Evolutionary conservation across 1,140 invertebrate genomes (phyloP), one percentile per base, ranked within the genome.

Genomic region (Drosophila watanabei): DNA sequence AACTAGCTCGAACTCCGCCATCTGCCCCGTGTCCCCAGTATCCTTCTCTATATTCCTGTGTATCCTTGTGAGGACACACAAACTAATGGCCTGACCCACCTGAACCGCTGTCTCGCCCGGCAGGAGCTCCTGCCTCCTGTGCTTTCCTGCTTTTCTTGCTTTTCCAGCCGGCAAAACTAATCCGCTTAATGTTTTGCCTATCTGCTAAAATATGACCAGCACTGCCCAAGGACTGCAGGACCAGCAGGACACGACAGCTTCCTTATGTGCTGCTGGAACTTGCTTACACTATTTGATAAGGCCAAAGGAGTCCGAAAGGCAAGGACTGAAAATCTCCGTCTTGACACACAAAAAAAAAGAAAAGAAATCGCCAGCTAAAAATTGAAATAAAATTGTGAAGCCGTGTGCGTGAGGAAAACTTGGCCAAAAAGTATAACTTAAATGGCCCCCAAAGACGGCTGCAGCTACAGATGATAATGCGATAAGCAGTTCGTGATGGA

Each of bases 101-200:
- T 83, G 84, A 73, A 61, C 46, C 37, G 52, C 35, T 41, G 69
- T 46, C 65, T 49, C 54, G 54, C 20, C 54, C 51, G 9, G 18
- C 13, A 54, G 32, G 11, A 46, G 18, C 20, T 11, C 45, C 18
- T 49, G 41, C 58, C 61, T 61, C 58, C 61, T 61, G 14, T 18
- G 30, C 35, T 39, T 28, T 60, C 37, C 52, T 8, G 24, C 33
- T 56, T 56, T 56, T 56, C 54, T 39, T 56, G 54, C 54, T n/a
- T 56, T 56, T 56, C 54, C 54, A 24, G 54, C 54, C 14, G n/a
- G 75, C 41, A 70, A 89, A 88, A 88, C 81, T 88, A 89, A 88
- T 88, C 86, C 85, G 86, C 85, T 88, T 88, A 88, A 88, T 88
- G 85, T 89, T 89, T 85, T 75, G 85, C 85, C 85, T 89, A 88